A percentile compares a stretch with the other conserved stretches of the same genome.
These are phyloP conservation scores for Mellilla xanthometata DNA, from an alignment of 2,888 invertebrate species.

Conservation along the genomic window DNA sequence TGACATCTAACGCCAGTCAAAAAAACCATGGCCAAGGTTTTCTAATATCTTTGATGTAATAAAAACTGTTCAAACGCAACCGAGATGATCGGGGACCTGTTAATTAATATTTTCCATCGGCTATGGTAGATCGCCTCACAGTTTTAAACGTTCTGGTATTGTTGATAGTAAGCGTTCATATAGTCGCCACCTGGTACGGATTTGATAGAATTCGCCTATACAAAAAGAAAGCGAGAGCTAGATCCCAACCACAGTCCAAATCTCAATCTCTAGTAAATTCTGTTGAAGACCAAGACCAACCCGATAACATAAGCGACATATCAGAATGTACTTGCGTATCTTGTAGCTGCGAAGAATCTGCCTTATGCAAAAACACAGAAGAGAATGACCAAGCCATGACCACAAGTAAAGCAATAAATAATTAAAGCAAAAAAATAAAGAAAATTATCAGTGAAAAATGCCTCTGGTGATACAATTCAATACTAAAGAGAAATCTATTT, in stretches of 20 bases:
- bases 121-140: slow-evolving; percentile 49
- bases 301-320: slow-evolving; percentile 35
- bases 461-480: too few species aligned
- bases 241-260: too few species aligned
- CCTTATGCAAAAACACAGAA: too few species aligned
- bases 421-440: too few species aligned
- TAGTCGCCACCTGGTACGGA: slow-evolving; percentile 41
- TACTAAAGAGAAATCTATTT: too few species aligned
- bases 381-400: too few species aligned
- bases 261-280: too few species aligned
- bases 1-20: slow-evolving; percentile 23
- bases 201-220: slow-evolving; percentile 39
- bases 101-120: slow-evolving; percentile 34
- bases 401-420: too few species aligned
- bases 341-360: slow-evolving; percentile 40
- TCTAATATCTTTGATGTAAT: slow-evolving; percentile 25
- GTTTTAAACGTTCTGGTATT: slow-evolving; percentile 46
- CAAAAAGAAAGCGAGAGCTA: slow-evolving; percentile 16
- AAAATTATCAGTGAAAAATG: too few species aligned
- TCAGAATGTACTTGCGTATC: slow-evolving; percentile 43
- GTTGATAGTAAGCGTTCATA: slow-evolving; percentile 49
- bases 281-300: slow-evolving; percentile 34
- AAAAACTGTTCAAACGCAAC: slow-evolving; percentile 40
- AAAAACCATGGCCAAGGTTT: slow-evolving; percentile 41
- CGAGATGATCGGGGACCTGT: slow-evolving; percentile 48